Evolutionary conservation across 2,113 vertebrate genomes (phyloP), one percentile per base, ranked within the genome.

Genomic region (Haemorhous mexicanus): DNA sequence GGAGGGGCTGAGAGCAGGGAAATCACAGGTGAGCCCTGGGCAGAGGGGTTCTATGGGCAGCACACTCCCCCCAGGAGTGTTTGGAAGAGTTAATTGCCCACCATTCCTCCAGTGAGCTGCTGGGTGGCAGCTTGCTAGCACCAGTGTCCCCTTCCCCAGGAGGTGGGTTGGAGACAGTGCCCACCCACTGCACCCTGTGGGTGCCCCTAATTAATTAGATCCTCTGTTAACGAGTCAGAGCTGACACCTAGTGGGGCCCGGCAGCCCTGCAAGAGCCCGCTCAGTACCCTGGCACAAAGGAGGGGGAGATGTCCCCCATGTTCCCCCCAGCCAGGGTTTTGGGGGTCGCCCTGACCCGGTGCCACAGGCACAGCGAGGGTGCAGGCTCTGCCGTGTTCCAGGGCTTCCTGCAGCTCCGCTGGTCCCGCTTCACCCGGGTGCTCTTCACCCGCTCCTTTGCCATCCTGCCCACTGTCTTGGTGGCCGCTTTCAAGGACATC

Each of bases 321-420:
- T 16, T 41, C 26, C 26, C 59, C 33, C 3, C 1, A 39, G 27
- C 18, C 27, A 39, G 16, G 16, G 11, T 32, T 18, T 46, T 19
- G 53, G 23, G 53, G 8, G 2, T 3, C 7, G 1, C 27, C 44
- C 30, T 3, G 10, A 41, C 8, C 2, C 0, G 4, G 41, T 28
- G 50, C 12, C 59, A 12, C 44, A 28, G 80, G 46, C 72, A 53
- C 1, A 2, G 49, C 1, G 4, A 43, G 44, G 16, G 16, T 3
- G 2, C 46, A 52, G 43, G 46, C 37, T 49, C 44, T 3, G 13
- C 50, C 1, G 0, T 16, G 23, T 44, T 39, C 32, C 91, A 98
- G 98, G 98, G 98, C 30, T 98, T 98, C 91, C 94, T 98, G 90
- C 97, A 95, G 92, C 96, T 98, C 56, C 97, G 96, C 35, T 98